Evolutionary conservation across 2,888 invertebrate genomes (phyloP).

Genomic region (Protodeltote pygarga): DNA sequence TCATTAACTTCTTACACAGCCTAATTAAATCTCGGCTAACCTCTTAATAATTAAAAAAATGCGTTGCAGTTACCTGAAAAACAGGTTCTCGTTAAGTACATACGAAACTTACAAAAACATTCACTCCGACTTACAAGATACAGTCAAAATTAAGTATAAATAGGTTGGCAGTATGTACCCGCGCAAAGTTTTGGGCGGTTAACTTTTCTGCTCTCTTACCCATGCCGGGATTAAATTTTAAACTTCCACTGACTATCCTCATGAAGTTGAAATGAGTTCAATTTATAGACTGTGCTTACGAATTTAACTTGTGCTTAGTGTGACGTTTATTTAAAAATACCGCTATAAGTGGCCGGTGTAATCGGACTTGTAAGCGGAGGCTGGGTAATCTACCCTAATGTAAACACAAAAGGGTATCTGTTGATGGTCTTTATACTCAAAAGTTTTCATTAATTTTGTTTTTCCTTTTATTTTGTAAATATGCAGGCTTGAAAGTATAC

Average conservation of each 20-base stretch:
- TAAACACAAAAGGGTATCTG: constrained; percentile 12
- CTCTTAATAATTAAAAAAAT: too few species aligned
- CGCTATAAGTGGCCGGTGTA: constrained; percentile 6
- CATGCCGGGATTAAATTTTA: constrained; percentile 78
- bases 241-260: constrained; percentile 76
- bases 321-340: constrained; percentile 37
- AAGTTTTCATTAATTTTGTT: constrained; percentile 4
- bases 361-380: constrained; percentile 13
- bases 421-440: constrained; percentile 5
- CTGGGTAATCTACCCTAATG: constrained; percentile 7
- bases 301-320: constrained; percentile 54
- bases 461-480: too few species aligned
- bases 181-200: constrained; percentile 72
- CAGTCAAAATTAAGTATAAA: constrained; percentile 45
- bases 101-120: constrained; percentile 5
- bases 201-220: constrained; percentile 79
- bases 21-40: too few species aligned
- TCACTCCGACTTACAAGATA: constrained; percentile 18
- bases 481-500: too few species aligned
- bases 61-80: too few species aligned
- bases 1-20: too few species aligned
- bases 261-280: constrained; percentile 76
- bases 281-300: constrained; percentile 69
- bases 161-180: constrained; percentile 46
- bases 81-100: too few species aligned